Base-by-base conservation (phyloP, 2,113 vertebrate species). In the Pithys albifrons region DNA sequence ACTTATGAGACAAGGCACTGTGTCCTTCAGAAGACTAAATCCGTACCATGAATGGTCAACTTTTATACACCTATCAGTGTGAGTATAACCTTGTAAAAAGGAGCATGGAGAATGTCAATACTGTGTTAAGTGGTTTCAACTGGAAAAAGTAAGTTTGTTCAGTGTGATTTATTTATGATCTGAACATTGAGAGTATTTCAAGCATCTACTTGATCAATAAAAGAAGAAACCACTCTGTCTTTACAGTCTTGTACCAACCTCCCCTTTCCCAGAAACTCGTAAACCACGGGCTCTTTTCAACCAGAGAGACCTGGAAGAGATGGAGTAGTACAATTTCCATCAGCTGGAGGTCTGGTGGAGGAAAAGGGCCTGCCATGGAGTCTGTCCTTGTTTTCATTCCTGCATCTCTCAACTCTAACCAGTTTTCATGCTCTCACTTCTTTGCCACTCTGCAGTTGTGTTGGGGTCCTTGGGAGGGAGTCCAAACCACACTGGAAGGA, bases 51-150 rank as follows among this genome's bases (percentile, higher is more conserved):
- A 43, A 64, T 24, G 35, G 48, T 92, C 33, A 49, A 18, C 52
- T 84, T 55, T 27, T 35, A 31, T 15, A 59, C 29, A 64, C 4
- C 15, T 45, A 37, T 51, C 22, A 12, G 82, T 19, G 48, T 37
- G 58, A 89, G 65, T n/a, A 20, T 33, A 91, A 43, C 72, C 29
- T 91, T 77, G 86, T 43, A 18, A 72, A 91, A 93, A 78, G 43
- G 11, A 88, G 41, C 33, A 54, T 0, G 4, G 77, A 67, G 66
- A 72, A 75, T 88, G 89, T 79, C 81, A 87, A 66, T 57, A 78
- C 54, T 58, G 28, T 35, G 45, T 43, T 54, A 91, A 94, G 75
- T 28, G 23, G 49, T 71, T 91, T 81, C 48, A 45, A 22, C 10
- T 52, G 31, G 55, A 69, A 82, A 81, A 91, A 72, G 4, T 71